Evolutionary conservation across 2,797 vertebrate genomes (phyloP), one percentile per base, ranked within the genome.

Genomic region (Heliangelus exortis): DNA sequence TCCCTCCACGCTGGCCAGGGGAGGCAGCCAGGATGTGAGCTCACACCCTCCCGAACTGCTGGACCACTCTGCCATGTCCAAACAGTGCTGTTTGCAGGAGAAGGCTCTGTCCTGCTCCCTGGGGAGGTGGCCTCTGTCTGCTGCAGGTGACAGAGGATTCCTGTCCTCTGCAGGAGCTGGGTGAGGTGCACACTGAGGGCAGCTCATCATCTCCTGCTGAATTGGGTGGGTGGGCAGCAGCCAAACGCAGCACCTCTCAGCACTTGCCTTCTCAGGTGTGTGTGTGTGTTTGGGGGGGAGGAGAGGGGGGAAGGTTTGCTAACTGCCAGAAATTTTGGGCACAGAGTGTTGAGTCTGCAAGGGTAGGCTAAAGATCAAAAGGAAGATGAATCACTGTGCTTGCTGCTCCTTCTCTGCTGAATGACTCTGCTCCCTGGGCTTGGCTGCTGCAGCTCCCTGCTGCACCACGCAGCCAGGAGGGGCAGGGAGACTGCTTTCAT

Each of bases 151-250:
- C 5, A 21, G 16, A 90, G 91, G 92, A 88, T 0, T 45, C 81
- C 28, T 39, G 89, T 73, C 74, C 92, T 63, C 25, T 1, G 84
- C 6, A 2, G 84, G 76, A 89, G 77, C 80, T 88, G 1, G 63
- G 61, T 3, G 5, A 87, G 6, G 20, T 54, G 33, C 55, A 63
- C 3, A 5, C 74, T 0, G 7, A 86, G 59, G 78, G 82, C 61
- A 95, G 77, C 83, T 84, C 77, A 94, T 95, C 93, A 94, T 95
- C 93, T 95, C 93, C 94, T 65, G 3, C 73, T 7, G 62, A 65
- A 75, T 4, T 17, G 39, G 13, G 39, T 41, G 85, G 43, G 62
- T 28, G 73, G 55, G 66, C 83, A 68, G 89, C 34, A 15, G 7
- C 10, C 0, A 4, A 84, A 21, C 55, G 55, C 73, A 62, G 76